phyloP scores from a whole-genome alignment of 2,113 vertebrate genomes.

The Ia io region DNA sequence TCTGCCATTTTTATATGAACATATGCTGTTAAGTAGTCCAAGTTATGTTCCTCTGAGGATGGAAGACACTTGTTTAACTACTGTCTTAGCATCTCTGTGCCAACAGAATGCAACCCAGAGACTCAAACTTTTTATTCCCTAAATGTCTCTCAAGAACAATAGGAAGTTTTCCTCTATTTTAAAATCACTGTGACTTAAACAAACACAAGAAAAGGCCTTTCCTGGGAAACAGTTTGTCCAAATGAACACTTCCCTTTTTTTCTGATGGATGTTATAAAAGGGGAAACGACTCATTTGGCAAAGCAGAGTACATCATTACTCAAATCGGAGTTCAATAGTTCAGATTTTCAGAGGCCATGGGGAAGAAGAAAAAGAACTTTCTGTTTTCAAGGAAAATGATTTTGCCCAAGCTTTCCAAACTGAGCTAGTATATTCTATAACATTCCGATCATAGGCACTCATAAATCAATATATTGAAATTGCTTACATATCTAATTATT shows the following conservation, averaged over 20 bases:
- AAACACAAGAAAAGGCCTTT: neutral
- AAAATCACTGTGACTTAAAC: conserved; percentile 45
- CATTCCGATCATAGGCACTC: neutral
- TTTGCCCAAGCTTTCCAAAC: conserved; percentile 21
- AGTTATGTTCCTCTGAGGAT: neutral
- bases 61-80: neutral
- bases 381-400: conserved; percentile 45
- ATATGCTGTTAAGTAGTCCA: neutral
- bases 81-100: neutral
- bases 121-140: neutral
- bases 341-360: conserved; percentile 48
- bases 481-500: neutral
- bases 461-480: neutral
- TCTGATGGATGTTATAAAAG: conserved; percentile 56
- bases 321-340: conserved; percentile 70
- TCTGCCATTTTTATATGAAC: neutral
- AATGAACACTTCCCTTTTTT: conserved; percentile 36
- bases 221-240: conserved; percentile 28
- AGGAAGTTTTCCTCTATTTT: neutral
- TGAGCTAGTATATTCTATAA: neutral
- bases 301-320: conserved; percentile 56
- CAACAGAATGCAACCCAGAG: neutral
- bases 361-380: conserved; percentile 56
- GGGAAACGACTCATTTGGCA: conserved; percentile 56
- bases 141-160: neutral